Evolutionary conservation across 2,888 invertebrate species (phyloP).

Genomic region (Nomada ferruginata): DNA sequence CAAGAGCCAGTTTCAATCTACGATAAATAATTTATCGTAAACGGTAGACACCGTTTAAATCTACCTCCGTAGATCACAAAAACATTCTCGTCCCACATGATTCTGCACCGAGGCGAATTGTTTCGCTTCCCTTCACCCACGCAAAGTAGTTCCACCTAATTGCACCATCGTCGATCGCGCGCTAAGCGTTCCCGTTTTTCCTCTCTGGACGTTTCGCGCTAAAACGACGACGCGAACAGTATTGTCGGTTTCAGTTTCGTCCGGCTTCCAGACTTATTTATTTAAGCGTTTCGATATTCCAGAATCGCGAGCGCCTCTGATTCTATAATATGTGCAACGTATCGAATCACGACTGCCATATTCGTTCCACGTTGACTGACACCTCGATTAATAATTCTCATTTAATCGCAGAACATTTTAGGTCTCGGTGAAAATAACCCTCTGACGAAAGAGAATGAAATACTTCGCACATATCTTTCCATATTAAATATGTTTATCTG

Average conservation of each 20-base stretch:
- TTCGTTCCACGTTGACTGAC: constrained; percentile 16
- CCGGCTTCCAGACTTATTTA: constrained; percentile 3
- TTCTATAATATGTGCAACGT: neutral
- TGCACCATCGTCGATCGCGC: constrained; percentile 34
- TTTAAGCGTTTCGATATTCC: constrained; percentile 3
- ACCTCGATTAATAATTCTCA: neutral
- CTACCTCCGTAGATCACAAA: neutral
- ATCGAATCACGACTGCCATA: constrained; percentile 30
- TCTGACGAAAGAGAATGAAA: no score
- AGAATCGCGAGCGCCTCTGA: neutral
- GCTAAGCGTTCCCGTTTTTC: neutral
- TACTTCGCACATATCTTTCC: no score
- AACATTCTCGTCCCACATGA: neutral
- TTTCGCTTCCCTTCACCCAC: constrained; percentile 24
- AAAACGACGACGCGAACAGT: constrained; percentile 12
- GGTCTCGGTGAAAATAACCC: neutral
- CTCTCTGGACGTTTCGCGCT: neutral
- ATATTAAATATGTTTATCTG: no score
- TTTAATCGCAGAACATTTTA: no score
- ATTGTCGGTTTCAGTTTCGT: neutral
- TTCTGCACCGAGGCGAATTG: neutral
- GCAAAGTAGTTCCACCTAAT: constrained; percentile 39
- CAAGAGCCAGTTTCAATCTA: neutral
- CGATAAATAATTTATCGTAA: neutral
- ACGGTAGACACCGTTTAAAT: neutral